A percentile compares a stretch with the other conserved stretches of the same genome.
phyloP scores from a whole-genome alignment of 2,888 invertebrate genomes.

The Mactromeris polynyma region DNA sequence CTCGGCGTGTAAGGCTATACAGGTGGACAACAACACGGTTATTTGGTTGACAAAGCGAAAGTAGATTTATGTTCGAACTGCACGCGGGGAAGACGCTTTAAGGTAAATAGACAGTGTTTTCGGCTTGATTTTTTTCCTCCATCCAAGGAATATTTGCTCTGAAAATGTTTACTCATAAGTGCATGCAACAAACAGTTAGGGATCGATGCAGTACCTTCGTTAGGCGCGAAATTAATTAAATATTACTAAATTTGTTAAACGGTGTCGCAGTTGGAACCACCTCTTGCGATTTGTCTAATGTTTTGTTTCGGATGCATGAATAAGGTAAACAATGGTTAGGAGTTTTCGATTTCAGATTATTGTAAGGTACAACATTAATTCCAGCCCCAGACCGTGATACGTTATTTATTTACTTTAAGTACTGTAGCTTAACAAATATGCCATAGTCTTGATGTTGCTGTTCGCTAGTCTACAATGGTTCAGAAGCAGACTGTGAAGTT shows the following conservation, averaged over 20 bases:
- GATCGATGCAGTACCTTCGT: background rate
- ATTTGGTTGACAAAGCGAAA: slow-evolving; percentile 1
- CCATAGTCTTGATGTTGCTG: no score
- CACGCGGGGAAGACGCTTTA: slow-evolving; percentile 19
- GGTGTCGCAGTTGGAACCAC: slow-evolving; percentile 16
- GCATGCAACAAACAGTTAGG: background rate
- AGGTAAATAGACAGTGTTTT: background rate
- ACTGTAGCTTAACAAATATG: no score
- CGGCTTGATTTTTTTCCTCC: background rate
- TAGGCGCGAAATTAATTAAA: slow-evolving; percentile 17
- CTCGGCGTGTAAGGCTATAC: background rate
- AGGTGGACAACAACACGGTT: background rate
- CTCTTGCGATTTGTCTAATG: slow-evolving; percentile 7
- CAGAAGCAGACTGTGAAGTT: no score
- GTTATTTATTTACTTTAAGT: no score
- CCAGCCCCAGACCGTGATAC: no score
- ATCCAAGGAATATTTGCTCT: background rate
- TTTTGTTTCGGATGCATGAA: background rate
- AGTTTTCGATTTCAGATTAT: background rate
- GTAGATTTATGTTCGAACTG: background rate
- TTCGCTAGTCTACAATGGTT: no score
- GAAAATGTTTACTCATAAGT: background rate
- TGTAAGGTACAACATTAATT: no score
- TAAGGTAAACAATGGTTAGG: background rate
- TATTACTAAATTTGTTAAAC: background rate